Evolutionary conservation across 1,140 invertebrate species (phyloP), one percentile per base, ranked within the genome.

Genomic region (Manduca sexta): DNA sequence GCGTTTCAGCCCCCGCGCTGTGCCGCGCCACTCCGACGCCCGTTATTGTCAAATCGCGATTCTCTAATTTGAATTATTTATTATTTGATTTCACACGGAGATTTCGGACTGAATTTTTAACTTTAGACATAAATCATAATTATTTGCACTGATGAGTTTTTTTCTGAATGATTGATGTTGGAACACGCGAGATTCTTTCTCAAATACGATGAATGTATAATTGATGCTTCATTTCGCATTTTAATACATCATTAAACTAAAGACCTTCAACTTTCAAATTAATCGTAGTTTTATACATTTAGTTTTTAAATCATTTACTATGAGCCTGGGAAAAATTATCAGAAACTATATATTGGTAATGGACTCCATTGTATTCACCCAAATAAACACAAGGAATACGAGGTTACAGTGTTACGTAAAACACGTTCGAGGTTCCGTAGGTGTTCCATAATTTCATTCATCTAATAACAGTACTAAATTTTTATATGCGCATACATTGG

Each of bases 61-160:
- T 81, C 71, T 64, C 60, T 69, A 74, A 81, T 84, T 80, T 80
- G 80, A 84, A 84, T 82, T 84, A 82, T 84, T 77, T 84, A 82
- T 82, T 81, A 77, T 84, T 79, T 77, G 71, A 80, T 74, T 81
- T 78, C 60, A 69, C 72, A 77, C 53, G 43, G 37, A 18, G 52
- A 52, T 57, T 52, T 52, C 21, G 42, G 40, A 41, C 31, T 39
- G 42, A 50, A 51, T 40, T 29, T 51, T 47, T 39, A 14, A 38
- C 40, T 47, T 44, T 12, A 29, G 41, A 29, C 44, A 34, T 35
- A n/a, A 40, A 38, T 21, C 43, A 38, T 48, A 12, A 10, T n/a
- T 37, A 37, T 18, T 38, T 15, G 16, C n/a, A 38, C 34, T 46
- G 37, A 52, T n/a, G n/a, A n/a, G n/a, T n/a, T n/a, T 45, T 52